Evolutionary conservation across 2,113 vertebrate species (phyloP).

Genomic region (Microcebus jonahi): DNA sequence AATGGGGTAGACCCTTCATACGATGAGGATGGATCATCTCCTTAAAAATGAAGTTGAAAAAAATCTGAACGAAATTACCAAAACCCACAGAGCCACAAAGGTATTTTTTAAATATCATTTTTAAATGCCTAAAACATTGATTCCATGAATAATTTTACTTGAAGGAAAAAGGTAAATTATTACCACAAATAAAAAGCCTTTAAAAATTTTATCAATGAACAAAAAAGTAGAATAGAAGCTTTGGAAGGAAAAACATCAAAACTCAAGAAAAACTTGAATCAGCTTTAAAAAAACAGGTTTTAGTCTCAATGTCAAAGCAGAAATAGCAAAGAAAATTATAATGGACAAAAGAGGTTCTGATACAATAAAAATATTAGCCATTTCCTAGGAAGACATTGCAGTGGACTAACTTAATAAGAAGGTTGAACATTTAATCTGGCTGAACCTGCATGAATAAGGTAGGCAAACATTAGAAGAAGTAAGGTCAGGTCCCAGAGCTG

Average conservation of each 20-base stretch:
- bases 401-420: not conserved
- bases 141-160: not conserved
- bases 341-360: not conserved
- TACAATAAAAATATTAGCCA: not conserved
- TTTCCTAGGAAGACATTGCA: constrained; percentile 6
- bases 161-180: constrained; percentile 22
- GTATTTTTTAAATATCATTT: not conserved
- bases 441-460: not conserved
- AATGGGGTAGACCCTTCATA: not conserved
- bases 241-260: not conserved
- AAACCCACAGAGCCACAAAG: not conserved
- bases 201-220: not conserved
- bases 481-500: not conserved
- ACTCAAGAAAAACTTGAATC: not conserved
- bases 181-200: not conserved
- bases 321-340: constrained; percentile 21
- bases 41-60: not conserved
- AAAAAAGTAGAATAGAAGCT: not conserved
- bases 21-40: not conserved
- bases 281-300: not conserved
- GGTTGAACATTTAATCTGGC: not conserved
- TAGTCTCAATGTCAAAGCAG: not conserved
- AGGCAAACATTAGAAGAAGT: not conserved
- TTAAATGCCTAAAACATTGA: not conserved
- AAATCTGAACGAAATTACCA: constrained; percentile 20